phyloP scores from a whole-genome alignment of 2,113 vertebrate genomes.

The Tursiops truncatus region DNA sequence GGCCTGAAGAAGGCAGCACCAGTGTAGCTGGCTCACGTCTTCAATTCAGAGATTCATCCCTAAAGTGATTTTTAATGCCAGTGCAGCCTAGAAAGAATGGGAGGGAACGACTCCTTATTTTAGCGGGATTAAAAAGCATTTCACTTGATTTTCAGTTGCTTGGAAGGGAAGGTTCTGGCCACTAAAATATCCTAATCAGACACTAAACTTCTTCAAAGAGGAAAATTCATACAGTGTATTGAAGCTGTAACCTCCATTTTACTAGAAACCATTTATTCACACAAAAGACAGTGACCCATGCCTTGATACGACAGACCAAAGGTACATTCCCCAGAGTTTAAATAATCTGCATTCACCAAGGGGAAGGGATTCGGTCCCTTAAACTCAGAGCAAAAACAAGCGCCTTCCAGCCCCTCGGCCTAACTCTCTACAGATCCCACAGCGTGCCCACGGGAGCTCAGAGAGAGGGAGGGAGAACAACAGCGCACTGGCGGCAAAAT shows the following conservation, averaged over 20 bases:
- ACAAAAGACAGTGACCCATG: slow-evolving; percentile 84
- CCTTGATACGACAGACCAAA: slow-evolving; percentile 80
- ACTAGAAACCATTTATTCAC: slow-evolving; percentile 88
- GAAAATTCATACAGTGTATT: slow-evolving; percentile 82
- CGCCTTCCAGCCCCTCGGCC: slow-evolving; percentile 77
- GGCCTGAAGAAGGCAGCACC: slow-evolving; percentile 57
- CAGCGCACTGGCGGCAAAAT: slow-evolving; percentile 84
- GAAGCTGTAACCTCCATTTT: slow-evolving; percentile 85
- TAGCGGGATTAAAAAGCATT: slow-evolving; percentile 27
- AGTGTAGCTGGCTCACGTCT: slow-evolving; percentile 53
- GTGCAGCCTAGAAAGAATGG: not conserved
- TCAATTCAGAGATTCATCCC: not conserved
- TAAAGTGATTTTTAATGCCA: slow-evolving; percentile 44
- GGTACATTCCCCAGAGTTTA: slow-evolving; percentile 85
- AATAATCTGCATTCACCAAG: slow-evolving; percentile 83
- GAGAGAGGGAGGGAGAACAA: slow-evolving; percentile 59
- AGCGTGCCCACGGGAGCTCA: slow-evolving; percentile 60
- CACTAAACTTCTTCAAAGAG: slow-evolving; percentile 67
- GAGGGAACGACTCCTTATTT: not conserved
- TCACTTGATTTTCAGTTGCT: slow-evolving; percentile 42
- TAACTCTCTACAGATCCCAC: slow-evolving; percentile 80
- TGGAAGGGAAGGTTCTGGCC: not conserved
- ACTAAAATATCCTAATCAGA: slow-evolving; percentile 56
- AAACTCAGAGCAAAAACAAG: slow-evolving; percentile 80
- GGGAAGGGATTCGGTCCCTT: slow-evolving; percentile 66